Evolutionary conservation across 2,797 vertebrate species (phyloP), one percentile per base, ranked within the genome.

Genomic region (Carduelis carduelis): DNA sequence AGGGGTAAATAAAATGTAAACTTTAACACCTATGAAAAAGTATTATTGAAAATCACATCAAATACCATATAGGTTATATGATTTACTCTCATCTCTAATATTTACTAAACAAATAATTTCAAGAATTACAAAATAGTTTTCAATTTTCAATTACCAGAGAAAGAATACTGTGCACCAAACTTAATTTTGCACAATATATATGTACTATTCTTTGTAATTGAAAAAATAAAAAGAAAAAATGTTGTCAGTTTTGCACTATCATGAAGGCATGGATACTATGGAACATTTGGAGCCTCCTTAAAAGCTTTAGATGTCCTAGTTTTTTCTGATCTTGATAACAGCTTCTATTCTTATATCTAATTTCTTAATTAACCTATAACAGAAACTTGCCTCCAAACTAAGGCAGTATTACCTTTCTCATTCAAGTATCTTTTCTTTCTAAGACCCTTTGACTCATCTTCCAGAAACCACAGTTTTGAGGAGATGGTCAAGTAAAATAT

Each of bases 371-470:
- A 87, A 46, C 18, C 28, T 30, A 14, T 4, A 27, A 78, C 2
- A 82, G 17, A 81, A 90, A 72, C 17, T 14, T 76, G 50, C 35
- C 20, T 72, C 77, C 60, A 65, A 82, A 91, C 13, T 61, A 69
- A 14, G 43, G 16, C 39, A 53, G 6, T 37, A 30, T 39, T 79
- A 68, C 7, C 15, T 57, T 79, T 35, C 17, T 63, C 18, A 47
- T n/a, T 55, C 32, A 83, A 75, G 1, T 50, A 59, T 8, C 6
- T 55, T 84, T 76, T 57, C 11, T 41, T 53, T 55, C 34, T 32
- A 82, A 18, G 16, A 69, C 46, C 30, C 14, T 89, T 65, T 43
- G 24, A 61, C n/a, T 39, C 17, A 41, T 18, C 22, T 79, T 69
- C 12, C 53, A 81, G 56, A 80, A 74, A 75, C 6, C 34, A 65